Evolutionary conservation across 2,797 vertebrate genomes (phyloP), one percentile per base, ranked within the genome.

Genomic region (Botia kubotai): DNA sequence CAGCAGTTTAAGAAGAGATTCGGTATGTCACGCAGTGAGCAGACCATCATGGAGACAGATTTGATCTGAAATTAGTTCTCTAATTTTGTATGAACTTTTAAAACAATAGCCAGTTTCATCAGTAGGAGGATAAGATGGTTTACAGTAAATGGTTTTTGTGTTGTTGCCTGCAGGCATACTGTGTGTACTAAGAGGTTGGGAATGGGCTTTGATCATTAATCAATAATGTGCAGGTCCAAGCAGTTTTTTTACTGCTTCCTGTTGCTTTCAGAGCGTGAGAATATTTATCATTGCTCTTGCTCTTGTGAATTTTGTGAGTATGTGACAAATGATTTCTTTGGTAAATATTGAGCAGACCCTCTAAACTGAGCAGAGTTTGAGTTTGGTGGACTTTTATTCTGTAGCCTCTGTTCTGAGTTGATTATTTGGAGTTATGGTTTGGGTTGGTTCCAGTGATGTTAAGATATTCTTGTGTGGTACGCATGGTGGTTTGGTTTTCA

Each of bases 211-310:
- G 29, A 65, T 65, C 29, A 16, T 65, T 65, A 33, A 65, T 65
- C 62, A 65, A 65, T 65, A 65, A 13, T 63, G 60, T 65, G 62
- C 62, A 16, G 62, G 62, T 65, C 62, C 62, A 65, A 65, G 26
- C 62, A 65, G 62, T 33, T 65, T 65, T 63, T 65, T 29, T 10
- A 36, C 4, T 11, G 13, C 57, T 26, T 60, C 33, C 26, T 63
- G 29, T 17, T 36, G 6, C 14, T 26, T 60, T 60, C 21, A 36
- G 14, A 36, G 26, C 26, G 17, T 36, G 21, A 11, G 8, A 21
- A 14, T 62, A 16, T 65, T 65, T 65, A 17, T 65, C 26, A 65
- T 65, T 65, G 33, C 16, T 1, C 1, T 33, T 65, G 33, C 26
- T 8, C n/a, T 1, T 19, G n/a, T 57, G n/a, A 19, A 10, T 57